Base-by-base conservation (phyloP, 2,888 invertebrate genomes). In the Parnassius smintheus region DNA sequence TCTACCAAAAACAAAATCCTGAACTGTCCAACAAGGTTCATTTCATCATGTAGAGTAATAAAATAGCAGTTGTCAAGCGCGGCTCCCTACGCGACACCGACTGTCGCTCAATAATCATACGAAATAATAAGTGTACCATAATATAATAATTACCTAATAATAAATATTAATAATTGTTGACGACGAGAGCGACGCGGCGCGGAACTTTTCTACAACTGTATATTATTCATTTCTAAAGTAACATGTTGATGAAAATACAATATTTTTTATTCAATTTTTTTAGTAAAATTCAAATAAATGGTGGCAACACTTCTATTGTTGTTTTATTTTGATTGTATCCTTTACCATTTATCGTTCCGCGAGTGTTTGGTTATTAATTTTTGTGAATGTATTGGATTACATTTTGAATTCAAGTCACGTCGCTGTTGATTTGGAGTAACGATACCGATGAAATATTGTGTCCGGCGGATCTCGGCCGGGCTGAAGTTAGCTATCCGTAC, bases 211-310 rank as follows among this genome's bases (percentile, higher is more conserved):
- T 87, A 88, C 84, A 83, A 85, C 86, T 88, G 88, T 88, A 85
- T 87, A 87, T 80, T 88, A 84, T 87, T 88, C 86, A 85, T 88
- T 88, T 88, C 88, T 86, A 86, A 86, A 88, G 80, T 85, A 87
- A 87, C 84, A 84, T 87, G 89, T 89, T 90, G 88, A 86, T 83
- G 83, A 87, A 87, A 90, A 90, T 87, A 91, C 86, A 86, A 91
- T 91, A 91, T 91, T 91, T 91, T 91, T 90, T 91, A 91, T 91
- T 91, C 91, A 89, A 91, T 88, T 91, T 91, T 91, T 91, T 85
- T 91, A 91, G 88, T 83, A 91, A 91, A 91, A 90, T 87, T 83
- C 76, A 76, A 91, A 87, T 90, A 91, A 91, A 91, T 82, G 79
- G 91, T 91, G 91, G 88, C 78, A 83, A 91, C 91, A 91, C 87